Conservation (phyloP, 2,113 vertebrate species). For the Tragelaphus strepsiceros region DNA sequence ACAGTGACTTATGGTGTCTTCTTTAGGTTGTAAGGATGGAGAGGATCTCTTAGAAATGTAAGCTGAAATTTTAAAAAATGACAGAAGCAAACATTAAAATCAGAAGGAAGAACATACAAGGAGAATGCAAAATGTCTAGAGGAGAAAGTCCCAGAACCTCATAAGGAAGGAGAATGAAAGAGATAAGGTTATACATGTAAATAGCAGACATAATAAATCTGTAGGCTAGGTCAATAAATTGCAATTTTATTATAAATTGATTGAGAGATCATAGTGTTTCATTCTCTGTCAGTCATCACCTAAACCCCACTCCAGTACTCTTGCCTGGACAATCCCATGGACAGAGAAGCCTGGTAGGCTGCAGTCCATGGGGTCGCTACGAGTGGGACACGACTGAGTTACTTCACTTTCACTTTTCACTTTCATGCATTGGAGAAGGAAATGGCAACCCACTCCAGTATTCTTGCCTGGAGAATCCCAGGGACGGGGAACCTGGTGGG, state of each 20-base stretch:
- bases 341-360: too few species aligned
- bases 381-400: accelerated
- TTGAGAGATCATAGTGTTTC: background rate
- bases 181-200: background rate
- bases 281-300: background rate
- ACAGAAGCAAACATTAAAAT: background rate
- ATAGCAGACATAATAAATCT: background rate
- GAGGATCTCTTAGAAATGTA: background rate
- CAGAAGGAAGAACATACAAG: background rate
- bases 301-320: background rate
- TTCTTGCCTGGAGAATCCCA: too few species aligned
- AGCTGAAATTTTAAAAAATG: background rate
- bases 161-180: background rate
- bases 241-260: background rate
- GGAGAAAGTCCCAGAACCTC: background rate
- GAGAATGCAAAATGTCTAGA: background rate
- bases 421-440: too few species aligned
- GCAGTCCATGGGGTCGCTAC: accelerated
- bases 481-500: too few species aligned
- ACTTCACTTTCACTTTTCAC: too few species aligned
- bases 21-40: background rate
- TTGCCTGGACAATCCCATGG: too few species aligned
- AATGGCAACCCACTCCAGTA: too few species aligned
- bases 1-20: background rate
- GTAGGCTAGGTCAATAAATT: background rate